Evolutionary conservation across 2,797 vertebrate species (phyloP).

Genomic region (Microcaecilia unicolor): DNA sequence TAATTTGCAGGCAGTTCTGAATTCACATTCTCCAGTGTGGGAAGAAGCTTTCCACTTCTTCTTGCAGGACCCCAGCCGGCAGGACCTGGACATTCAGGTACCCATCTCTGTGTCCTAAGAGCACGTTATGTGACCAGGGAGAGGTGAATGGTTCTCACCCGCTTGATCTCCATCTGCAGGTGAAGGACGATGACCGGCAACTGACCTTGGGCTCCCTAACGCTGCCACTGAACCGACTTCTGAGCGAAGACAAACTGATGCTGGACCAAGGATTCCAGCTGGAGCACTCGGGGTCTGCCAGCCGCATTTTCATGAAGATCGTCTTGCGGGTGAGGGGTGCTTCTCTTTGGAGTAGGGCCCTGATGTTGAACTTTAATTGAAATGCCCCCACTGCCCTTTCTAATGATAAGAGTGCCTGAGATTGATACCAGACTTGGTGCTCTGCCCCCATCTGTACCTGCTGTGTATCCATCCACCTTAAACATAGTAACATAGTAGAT

Average conservation of each 20-base stretch:
- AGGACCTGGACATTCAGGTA: conserved; percentile 79
- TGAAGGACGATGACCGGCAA: conserved; percentile 80
- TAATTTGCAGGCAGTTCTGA: conserved; percentile 62
- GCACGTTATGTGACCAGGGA: background rate
- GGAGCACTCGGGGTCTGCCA: conserved; percentile 65
- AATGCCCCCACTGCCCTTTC: too few relatives aligned
- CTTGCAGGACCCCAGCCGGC: conserved; percentile 73
- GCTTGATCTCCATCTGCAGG: conserved; percentile 37
- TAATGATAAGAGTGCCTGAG: too few relatives aligned
- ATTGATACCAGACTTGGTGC: too few relatives aligned
- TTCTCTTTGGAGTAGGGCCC: background rate
- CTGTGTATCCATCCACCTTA: too few relatives aligned
- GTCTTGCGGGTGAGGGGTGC: conserved; percentile 68
- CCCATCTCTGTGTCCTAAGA: background rate
- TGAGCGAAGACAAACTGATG: conserved; percentile 60
- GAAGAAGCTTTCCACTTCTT: conserved; percentile 89
- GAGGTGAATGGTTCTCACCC: background rate
- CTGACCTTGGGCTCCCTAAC: conserved; percentile 64
- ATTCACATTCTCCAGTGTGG: conserved; percentile 69
- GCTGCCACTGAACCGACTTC: conserved; percentile 63
- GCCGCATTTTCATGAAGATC: conserved; percentile 75
- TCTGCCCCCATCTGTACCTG: too few relatives aligned
- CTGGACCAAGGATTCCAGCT: conserved; percentile 88
- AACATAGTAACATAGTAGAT: too few relatives aligned
- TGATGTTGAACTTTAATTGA: too few relatives aligned